phyloP scores from a whole-genome alignment of 2,888 invertebrate genomes.

The Proisotoma minuta region DNA sequence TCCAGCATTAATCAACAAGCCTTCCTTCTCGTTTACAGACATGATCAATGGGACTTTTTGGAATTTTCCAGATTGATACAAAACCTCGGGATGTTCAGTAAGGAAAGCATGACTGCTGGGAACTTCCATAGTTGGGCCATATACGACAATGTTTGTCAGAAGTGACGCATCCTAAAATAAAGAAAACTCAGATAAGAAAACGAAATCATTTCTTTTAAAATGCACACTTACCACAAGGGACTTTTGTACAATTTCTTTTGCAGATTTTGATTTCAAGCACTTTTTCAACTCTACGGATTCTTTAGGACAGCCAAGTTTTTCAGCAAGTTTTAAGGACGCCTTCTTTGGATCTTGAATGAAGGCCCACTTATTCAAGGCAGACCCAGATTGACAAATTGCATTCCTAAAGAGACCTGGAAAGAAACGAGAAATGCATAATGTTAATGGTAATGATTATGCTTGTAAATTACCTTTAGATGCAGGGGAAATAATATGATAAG shows the following conservation, averaged over 20 bases:
- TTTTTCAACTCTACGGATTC: constrained; percentile 10
- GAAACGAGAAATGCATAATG: background rate
- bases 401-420: constrained; percentile 9
- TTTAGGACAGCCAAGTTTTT: constrained; percentile 13
- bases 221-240: background rate
- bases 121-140: constrained; percentile 17
- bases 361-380: constrained; percentile 24
- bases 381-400: constrained; percentile 25
- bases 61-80: constrained; percentile 18
- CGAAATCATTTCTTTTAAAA: background rate
- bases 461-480: constrained; percentile 6
- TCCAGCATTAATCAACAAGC: constrained; percentile 18
- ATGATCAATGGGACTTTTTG: constrained; percentile 22
- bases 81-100: constrained; percentile 7
- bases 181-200: background rate
- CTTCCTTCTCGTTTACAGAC: constrained; percentile 23
- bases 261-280: constrained; percentile 21
- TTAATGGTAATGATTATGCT: background rate
- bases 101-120: constrained; percentile 14
- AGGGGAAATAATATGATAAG: constrained; percentile 8
- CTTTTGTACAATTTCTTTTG: constrained; percentile 15
- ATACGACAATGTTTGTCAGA: constrained; percentile 9
- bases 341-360: constrained; percentile 17
- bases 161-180: constrained; percentile 4
- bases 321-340: constrained; percentile 13